phyloP scores from a whole-genome alignment of 2,797 vertebrate genomes.

The Platyrinchus mystaceus region DNA sequence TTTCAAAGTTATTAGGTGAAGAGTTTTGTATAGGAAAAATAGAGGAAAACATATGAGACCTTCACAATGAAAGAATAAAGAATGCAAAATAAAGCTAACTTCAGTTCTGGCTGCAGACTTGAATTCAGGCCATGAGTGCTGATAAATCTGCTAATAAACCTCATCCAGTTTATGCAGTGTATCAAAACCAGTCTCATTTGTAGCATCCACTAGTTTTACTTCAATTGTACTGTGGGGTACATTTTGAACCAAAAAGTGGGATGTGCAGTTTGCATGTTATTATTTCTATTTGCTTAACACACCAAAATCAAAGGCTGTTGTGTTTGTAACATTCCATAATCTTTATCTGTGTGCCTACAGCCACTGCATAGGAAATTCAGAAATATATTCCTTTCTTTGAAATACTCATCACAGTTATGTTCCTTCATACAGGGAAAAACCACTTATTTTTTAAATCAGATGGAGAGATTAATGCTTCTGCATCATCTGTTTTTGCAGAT shows the following conservation, averaged over 20 bases:
- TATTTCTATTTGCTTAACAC: not conserved
- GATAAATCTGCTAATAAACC: not conserved
- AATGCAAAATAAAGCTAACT: not conserved
- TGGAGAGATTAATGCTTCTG: slow-evolving; percentile 20
- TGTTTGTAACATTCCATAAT: not conserved
- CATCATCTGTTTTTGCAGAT: slow-evolving; percentile 44
- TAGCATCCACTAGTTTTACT: not conserved
- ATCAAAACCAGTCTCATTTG: not conserved
- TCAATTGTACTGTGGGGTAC: not conserved
- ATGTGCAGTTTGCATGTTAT: not conserved
- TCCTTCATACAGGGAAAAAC: not conserved
- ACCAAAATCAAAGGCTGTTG: not conserved
- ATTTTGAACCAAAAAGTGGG: not conserved
- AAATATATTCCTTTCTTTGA: slow-evolving; percentile 21
- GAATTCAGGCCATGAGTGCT: not conserved
- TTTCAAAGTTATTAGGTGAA: not conserved
- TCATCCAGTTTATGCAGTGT: not conserved
- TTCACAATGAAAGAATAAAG: not conserved
- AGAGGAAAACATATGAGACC: not conserved
- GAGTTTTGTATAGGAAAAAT: not conserved
- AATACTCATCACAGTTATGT: not conserved
- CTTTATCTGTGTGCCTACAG: not conserved
- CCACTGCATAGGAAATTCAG: not conserved
- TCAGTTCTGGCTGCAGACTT: not conserved
- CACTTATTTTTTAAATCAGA: not conserved